These are phyloP conservation scores for Orbicella faveolata DNA, from an alignment of 64 coral and sea anemone species.

Conservation along the genomic window DNA sequence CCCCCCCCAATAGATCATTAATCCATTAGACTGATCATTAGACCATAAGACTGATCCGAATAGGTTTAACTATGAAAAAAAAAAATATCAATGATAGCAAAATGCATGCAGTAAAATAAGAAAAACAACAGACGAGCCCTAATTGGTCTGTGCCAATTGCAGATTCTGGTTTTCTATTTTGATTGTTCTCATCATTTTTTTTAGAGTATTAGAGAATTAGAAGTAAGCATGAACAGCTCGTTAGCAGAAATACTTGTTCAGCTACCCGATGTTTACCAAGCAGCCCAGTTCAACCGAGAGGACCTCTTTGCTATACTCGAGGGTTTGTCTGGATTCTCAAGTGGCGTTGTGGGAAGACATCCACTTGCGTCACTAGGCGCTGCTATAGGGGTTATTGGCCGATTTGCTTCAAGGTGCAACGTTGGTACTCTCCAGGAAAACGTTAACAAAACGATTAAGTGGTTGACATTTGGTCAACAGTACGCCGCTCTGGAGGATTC, in stretches of 20 bases:
- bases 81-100: too few species aligned
- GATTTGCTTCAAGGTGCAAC: neutral
- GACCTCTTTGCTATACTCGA: slow-evolving; percentile 3
- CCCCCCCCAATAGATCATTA: too few species aligned
- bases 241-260: neutral
- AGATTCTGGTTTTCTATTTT: too few species aligned
- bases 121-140: too few species aligned
- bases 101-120: too few species aligned
- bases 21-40: too few species aligned
- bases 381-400: neutral
- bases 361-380: neutral
- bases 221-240: neutral
- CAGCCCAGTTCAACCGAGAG: neutral
- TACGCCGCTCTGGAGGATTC: neutral
- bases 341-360: neutral
- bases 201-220: neutral
- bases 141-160: too few species aligned
- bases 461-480: neutral
- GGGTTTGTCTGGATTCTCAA: neutral
- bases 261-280: slow-evolving; percentile 1
- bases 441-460: neutral
- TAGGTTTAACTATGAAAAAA: too few species aligned
- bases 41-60: too few species aligned
- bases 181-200: neutral
- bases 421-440: neutral